Conservation (phyloP, 2,888 invertebrate species). For the Hartigia nigra region DNA sequence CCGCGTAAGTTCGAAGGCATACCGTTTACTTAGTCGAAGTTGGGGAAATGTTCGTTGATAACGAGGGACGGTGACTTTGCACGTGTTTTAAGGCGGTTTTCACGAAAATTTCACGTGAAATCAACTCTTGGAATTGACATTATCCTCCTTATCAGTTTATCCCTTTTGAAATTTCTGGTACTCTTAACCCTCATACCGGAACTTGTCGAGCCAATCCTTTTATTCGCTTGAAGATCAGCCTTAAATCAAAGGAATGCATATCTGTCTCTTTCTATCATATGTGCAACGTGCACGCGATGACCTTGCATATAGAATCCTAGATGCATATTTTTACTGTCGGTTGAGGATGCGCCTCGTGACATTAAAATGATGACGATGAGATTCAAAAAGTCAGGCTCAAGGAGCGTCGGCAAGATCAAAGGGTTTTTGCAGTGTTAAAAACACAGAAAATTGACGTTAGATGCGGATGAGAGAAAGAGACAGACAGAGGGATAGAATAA, state of each 20-base stretch:
- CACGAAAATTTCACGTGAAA: background rate
- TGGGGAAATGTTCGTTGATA: slow-evolving; percentile 6
- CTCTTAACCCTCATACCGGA: background rate
- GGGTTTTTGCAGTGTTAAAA: background rate
- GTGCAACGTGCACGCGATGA: background rate
- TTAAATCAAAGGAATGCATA: background rate
- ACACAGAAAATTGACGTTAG: background rate
- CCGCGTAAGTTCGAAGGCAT: background rate
- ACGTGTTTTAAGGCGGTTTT: background rate
- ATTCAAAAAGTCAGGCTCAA: background rate
- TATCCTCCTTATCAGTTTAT: background rate
- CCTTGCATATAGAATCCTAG: background rate
- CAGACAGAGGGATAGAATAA: background rate
- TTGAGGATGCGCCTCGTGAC: background rate
- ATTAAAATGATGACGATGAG: background rate
- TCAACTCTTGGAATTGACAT: background rate
- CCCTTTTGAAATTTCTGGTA: background rate
- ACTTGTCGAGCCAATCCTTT: background rate
- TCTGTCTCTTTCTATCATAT: background rate
- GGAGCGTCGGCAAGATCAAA: background rate
- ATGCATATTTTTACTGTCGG: background rate
- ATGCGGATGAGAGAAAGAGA: background rate
- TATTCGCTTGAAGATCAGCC: background rate
- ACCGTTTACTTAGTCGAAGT: slow-evolving; percentile 5
- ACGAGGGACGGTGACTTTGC: background rate